Conservation (phyloP, 2,113 vertebrate genomes). For the Sylvietta virens region DNA sequence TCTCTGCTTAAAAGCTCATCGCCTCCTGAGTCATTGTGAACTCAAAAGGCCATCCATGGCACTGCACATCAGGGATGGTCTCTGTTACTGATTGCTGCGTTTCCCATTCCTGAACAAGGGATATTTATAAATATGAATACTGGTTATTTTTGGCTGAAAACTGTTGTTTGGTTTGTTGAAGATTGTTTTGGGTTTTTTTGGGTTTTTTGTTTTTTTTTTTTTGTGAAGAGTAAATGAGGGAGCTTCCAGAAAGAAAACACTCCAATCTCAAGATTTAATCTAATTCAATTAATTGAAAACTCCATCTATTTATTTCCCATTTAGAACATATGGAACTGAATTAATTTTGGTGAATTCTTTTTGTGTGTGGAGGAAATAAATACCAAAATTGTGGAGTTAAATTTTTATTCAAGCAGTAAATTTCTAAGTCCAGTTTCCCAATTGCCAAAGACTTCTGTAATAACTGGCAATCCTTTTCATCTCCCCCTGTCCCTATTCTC, state of each 20-base stretch:
- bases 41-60: neutral
- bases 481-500: neutral
- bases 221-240: neutral
- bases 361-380: neutral
- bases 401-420: neutral
- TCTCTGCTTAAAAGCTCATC: neutral
- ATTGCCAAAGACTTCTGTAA: neutral
- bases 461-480: neutral
- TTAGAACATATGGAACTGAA: neutral
- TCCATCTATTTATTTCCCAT: neutral
- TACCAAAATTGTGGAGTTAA: neutral
- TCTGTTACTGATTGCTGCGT: neutral
- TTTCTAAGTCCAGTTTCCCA: neutral
- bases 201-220: too few species aligned
- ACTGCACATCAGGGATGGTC: neutral
- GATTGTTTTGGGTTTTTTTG: neutral
- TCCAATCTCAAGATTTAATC: neutral
- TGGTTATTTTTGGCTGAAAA: neutral
- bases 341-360: neutral
- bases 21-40: neutral
- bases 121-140: neutral
- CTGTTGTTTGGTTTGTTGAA: accelerated
- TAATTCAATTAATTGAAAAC: neutral
- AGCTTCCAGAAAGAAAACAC: neutral
- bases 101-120: neutral